These are phyloP conservation scores for Carassius auratus DNA, from an alignment of 2,113 vertebrate species.

Conservation along the genomic window DNA sequence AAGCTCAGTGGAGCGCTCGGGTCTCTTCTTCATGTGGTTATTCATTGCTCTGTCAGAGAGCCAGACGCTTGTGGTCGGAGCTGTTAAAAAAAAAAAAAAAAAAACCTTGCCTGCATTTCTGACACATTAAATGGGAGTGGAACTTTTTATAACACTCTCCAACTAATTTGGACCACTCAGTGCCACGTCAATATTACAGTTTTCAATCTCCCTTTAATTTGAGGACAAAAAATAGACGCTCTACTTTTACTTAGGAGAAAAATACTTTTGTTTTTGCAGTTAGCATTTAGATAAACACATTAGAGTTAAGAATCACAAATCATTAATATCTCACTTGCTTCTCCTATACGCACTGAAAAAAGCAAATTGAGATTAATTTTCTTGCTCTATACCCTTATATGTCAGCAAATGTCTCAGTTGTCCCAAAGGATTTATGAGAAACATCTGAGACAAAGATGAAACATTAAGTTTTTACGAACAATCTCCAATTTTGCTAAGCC, in stretches of 20 bases:
- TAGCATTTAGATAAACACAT: background rate
- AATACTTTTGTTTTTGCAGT: background rate
- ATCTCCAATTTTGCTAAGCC: background rate
- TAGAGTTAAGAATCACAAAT: background rate
- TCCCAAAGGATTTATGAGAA: background rate
- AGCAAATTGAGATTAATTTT: background rate
- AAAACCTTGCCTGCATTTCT: constrained; percentile 31
- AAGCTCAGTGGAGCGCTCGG: constrained; percentile 38
- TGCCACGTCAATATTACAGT: constrained; percentile 27
- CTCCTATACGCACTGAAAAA: background rate
- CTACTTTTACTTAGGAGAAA: background rate
- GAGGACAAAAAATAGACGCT: background rate
- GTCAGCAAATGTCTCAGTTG: background rate
- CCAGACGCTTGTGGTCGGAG: constrained; percentile 38
- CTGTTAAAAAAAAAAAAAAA: background rate
- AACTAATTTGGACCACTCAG: constrained; percentile 3
- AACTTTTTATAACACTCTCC: constrained; percentile 33
- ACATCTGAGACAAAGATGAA: background rate
- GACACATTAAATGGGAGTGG: constrained; percentile 31
- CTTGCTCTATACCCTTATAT: background rate
- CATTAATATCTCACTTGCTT: background rate
- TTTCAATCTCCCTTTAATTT: constrained; percentile 26
- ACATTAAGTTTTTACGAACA: background rate
- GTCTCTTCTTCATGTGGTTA: constrained; percentile 57
- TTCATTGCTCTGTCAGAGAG: constrained; percentile 56